These are phyloP conservation scores for Aphis craccivora DNA, from an alignment of 1,140 invertebrate genomes.

Conservation along the genomic window DNA sequence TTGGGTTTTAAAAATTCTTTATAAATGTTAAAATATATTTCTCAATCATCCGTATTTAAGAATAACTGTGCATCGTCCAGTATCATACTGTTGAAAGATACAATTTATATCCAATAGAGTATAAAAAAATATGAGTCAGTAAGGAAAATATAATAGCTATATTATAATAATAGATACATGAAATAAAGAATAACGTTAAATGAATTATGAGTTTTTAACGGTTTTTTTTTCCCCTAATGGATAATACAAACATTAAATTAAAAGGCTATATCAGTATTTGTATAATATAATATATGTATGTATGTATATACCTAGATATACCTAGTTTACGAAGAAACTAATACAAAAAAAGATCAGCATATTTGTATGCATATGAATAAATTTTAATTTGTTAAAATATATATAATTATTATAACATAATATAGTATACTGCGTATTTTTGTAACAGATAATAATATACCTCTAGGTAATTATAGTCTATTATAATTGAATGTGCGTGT, in stretches of 20 bases:
- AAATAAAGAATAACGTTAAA: not conserved
- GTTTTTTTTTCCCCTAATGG: not conserved
- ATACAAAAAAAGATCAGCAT: not conserved
- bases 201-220: not conserved
- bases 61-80: not conserved
- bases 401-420: not conserved
- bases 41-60: not conserved
- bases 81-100: not conserved
- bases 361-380: not conserved
- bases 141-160: not conserved
- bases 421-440: not conserved
- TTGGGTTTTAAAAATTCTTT: not conserved
- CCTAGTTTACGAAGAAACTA: not conserved
- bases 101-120: not conserved
- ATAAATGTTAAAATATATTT: not conserved
- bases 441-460: not conserved
- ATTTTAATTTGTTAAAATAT: not conserved
- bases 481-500: no score
- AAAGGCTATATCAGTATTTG: not conserved
- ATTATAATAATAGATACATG: not conserved
- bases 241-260: not conserved
- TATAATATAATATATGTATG: not conserved
- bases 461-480: no score
- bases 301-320: not conserved
- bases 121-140: not conserved